phyloP scores from a whole-genome alignment of 1,140 invertebrate genomes.

The Arctopsyche grandis region DNA sequence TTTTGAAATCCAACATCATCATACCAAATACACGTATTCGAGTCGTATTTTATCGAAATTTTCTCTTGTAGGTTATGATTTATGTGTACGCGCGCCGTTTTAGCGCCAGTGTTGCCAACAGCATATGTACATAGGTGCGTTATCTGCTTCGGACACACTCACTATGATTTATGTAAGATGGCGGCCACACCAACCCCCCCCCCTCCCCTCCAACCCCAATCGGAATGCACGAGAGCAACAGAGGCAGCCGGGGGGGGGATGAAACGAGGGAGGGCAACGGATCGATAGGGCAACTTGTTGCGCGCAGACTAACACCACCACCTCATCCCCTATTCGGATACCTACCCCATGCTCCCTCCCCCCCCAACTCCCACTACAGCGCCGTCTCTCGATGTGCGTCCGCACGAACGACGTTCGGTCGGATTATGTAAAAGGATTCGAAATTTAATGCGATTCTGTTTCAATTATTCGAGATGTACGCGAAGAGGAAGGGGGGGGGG shows the following conservation, averaged over 20 bases:
- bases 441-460: constrained; percentile 40
- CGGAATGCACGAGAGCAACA: constrained; percentile 23
- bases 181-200: background rate
- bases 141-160: constrained; percentile 25
- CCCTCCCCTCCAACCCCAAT: background rate
- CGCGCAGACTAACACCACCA: constrained; percentile 32
- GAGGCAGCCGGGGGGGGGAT: background rate
- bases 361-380: background rate
- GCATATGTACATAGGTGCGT: constrained; percentile 25
- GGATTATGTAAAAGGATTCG: constrained; percentile 38
- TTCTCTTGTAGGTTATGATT: background rate
- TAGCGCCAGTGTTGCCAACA: constrained; percentile 14
- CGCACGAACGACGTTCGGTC: constrained; percentile 10
- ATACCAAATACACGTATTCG: too few species aligned
- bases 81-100: background rate
- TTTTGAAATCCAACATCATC: too few species aligned
- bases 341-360: background rate
- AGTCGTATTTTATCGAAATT: too few species aligned
- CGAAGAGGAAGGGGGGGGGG: background rate
- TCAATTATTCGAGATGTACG: constrained; percentile 22
- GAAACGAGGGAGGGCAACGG: background rate
- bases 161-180: constrained; percentile 41
- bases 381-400: background rate
- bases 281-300: constrained; percentile 43
- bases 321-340: background rate